Percentiles rank a stretch among this genome's conserved stretches.
Evolutionary conservation across 2,888 invertebrate genomes (phyloP).

Genomic region (Cyaniris semiargus): DNA sequence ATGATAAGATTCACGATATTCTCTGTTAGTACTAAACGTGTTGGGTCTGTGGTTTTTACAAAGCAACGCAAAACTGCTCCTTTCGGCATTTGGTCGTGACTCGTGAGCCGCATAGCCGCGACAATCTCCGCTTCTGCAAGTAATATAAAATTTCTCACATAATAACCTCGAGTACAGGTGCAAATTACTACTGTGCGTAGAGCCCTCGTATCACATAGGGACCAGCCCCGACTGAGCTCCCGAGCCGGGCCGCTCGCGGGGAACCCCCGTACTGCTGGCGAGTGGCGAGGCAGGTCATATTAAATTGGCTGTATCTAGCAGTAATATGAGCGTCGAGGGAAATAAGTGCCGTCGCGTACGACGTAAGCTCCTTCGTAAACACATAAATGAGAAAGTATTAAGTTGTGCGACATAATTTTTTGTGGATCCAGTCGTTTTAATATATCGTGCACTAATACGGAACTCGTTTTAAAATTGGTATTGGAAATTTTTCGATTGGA

Average conservation of each 20-base stretch:
- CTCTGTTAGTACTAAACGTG: too few relatives aligned
- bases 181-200: slow-evolving; percentile 69
- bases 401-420: slow-evolving; percentile 33
- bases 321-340: slow-evolving; percentile 71
- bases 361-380: slow-evolving; percentile 44
- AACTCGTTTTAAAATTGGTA: neutral
- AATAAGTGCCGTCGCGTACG: slow-evolving; percentile 63
- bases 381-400: slow-evolving; percentile 40
- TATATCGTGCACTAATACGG: neutral
- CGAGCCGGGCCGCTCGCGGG: slow-evolving; percentile 45
- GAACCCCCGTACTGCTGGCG: slow-evolving; percentile 45
- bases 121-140: slow-evolving; percentile 41
- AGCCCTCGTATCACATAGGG: slow-evolving; percentile 60
- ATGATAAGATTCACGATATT: too few relatives aligned
- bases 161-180: slow-evolving; percentile 73
- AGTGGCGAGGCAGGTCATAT: slow-evolving; percentile 53
- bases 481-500: neutral
- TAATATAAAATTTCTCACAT: slow-evolving; percentile 69
- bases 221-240: slow-evolving; percentile 55
- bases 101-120: neutral
- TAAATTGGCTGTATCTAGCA: slow-evolving; percentile 61
- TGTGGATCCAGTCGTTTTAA: slow-evolving; percentile 2
- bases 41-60: neutral
- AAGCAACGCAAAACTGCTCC: neutral
- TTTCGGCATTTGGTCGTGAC: neutral